A percentile compares a stretch with the other conserved stretches of the same genome.
Evolutionary conservation across 2,888 invertebrate genomes (phyloP).

Genomic region (Tenthredo amoena): DNA sequence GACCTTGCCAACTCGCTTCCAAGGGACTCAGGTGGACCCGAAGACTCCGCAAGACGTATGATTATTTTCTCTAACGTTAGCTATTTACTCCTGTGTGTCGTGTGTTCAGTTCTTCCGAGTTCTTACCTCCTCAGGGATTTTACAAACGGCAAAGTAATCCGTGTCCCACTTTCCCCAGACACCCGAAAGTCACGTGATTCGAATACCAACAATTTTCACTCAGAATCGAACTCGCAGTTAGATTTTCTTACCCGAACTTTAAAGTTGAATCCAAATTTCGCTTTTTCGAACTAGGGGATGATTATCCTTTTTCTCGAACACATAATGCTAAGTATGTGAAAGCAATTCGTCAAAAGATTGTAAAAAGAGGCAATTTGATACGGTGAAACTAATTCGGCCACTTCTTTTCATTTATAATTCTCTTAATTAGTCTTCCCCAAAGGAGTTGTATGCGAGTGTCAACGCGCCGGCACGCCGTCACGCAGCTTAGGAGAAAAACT

Average conservation of each 20-base stretch:
- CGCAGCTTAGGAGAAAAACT: background rate
- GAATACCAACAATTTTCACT: background rate
- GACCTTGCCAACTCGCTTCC: constrained; percentile 7
- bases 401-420: constrained; percentile 13
- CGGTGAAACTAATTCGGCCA: constrained; percentile 3
- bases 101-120: background rate
- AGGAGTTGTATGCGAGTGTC: background rate
- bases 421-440: background rate
- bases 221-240: background rate
- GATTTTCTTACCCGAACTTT: background rate
- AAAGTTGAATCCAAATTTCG: background rate
- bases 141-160: background rate
- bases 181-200: constrained; percentile 5
- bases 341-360: background rate
- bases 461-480: constrained; percentile 13
- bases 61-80: constrained; percentile 22
- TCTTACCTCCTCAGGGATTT: constrained; percentile 35
- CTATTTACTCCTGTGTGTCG: constrained; percentile 13
- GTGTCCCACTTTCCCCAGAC: background rate
- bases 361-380: background rate
- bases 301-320: background rate
- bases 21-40: constrained; percentile 28
- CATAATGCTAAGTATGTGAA: background rate
- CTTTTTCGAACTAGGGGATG: background rate
- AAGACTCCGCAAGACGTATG: constrained; percentile 22